Percentiles rank a stretch among this genome's conserved stretches.
Evolutionary conservation across 2,888 invertebrate species (phyloP).

Genomic region (Drosophila birchii): DNA sequence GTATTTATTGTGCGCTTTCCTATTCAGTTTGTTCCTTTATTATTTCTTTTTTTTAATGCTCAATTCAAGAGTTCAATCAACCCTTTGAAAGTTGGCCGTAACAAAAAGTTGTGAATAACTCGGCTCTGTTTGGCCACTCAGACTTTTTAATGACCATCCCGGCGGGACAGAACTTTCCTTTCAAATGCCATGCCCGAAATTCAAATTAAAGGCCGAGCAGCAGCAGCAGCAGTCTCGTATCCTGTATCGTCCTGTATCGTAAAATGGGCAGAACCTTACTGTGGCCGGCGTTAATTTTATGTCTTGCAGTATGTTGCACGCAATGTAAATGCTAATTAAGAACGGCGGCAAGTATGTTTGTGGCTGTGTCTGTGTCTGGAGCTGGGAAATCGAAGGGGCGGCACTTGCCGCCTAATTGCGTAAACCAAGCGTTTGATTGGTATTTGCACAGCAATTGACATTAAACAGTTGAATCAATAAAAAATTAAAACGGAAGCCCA

Average conservation of each 20-base stretch:
- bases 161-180: conserved; percentile 20
- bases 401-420: conserved; percentile 70
- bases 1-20: conserved; percentile 14
- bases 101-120: conserved; percentile 47
- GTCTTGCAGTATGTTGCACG: conserved; percentile 68
- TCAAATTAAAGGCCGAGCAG: conserved; percentile 14
- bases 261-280: conserved; percentile 18
- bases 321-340: conserved; percentile 75
- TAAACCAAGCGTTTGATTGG: conserved; percentile 75
- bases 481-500: conserved; percentile 65
- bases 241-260: background rate
- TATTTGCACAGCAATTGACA: conserved; percentile 77
- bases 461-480: conserved; percentile 73
- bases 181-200: conserved; percentile 15
- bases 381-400: conserved; percentile 11
- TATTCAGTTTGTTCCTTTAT: conserved; percentile 8
- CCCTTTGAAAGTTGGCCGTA: conserved; percentile 45
- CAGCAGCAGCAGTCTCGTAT: conserved; percentile 2
- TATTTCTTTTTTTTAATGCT: conserved; percentile 12
- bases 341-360: conserved; percentile 7
- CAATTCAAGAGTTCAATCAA: conserved; percentile 34
- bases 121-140: conserved; percentile 40
- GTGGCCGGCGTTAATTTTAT: conserved; percentile 63
- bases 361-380: conserved; percentile 3
- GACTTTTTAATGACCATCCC: conserved; percentile 43